Conservation (phyloP, 2,113 vertebrate species). For the Phycodurus eques region DNA sequence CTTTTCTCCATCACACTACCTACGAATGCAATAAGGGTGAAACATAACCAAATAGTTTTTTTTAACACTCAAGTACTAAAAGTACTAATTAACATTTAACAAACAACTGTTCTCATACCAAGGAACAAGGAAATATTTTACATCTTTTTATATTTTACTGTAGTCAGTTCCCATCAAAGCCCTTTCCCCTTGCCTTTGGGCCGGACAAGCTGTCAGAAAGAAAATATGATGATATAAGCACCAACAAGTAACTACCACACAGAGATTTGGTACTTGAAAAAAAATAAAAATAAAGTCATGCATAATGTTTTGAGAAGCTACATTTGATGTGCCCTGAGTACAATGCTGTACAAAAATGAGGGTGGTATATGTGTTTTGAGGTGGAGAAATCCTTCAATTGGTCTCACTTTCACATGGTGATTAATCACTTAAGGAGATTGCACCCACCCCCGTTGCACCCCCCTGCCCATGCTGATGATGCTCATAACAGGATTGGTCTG, state of each 20-base stretch:
- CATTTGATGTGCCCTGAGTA: neutral
- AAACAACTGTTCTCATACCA: constrained; percentile 13
- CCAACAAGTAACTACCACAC: neutral
- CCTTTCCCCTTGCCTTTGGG: neutral
- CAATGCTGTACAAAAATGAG: constrained; percentile 15
- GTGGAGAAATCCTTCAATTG: constrained; percentile 53
- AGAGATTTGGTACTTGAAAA: neutral
- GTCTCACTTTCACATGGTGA: constrained; percentile 73
- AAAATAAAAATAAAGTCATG: neutral
- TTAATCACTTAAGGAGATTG: constrained; percentile 76
- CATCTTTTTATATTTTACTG: neutral
- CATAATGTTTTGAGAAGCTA: neutral
- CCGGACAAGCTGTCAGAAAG: neutral
- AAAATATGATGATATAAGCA: neutral
- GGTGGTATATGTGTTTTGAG: constrained; percentile 30
- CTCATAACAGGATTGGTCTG: constrained; percentile 73
- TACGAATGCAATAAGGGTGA: constrained; percentile 56
- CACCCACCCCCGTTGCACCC: constrained; percentile 15
- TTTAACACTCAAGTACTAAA: constrained; percentile 51
- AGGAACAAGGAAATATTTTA: neutral
- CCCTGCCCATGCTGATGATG: constrained; percentile 41
- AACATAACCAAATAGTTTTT: constrained; percentile 62
- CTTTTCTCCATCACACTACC: constrained; percentile 21
- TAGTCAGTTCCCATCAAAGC: neutral
- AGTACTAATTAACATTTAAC: constrained; percentile 18